These are phyloP conservation scores for Ciconia stormi DNA, from an alignment of 2,113 vertebrate genomes.

Conservation along the genomic window DNA sequence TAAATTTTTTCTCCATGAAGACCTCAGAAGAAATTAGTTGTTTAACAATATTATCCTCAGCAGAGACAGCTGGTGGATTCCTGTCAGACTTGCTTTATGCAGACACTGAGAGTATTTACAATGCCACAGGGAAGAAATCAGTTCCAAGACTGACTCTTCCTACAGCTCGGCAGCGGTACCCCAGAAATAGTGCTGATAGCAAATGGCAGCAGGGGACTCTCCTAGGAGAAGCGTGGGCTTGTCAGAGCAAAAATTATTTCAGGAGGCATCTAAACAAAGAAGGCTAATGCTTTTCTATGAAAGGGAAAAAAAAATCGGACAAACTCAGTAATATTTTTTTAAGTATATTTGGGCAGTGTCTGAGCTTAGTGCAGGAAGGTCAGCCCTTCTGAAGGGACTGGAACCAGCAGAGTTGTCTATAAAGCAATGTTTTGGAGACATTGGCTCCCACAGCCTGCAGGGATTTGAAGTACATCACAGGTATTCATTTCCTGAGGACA, in stretches of 20 bases:
- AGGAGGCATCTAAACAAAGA: background rate
- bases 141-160: background rate
- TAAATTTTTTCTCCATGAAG: background rate
- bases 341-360: rapidly evolving
- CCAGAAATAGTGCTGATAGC: background rate
- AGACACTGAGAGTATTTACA: background rate
- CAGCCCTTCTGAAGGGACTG: background rate
- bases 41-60: background rate
- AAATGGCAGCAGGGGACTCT: background rate
- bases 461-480: background rate
- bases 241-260: background rate
- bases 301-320: background rate
- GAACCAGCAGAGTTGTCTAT: background rate
- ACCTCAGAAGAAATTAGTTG: background rate
- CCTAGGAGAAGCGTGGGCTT: background rate
- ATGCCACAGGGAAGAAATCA: background rate
- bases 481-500: background rate
- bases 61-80: background rate
- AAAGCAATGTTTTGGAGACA: background rate
- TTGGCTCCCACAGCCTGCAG: background rate
- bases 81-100: background rate
- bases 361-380: background rate
- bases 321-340: background rate
- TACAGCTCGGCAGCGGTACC: background rate
- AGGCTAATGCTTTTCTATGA: background rate